Conservation (phyloP, 2,113 vertebrate species). For the Sylvietta virens region DNA sequence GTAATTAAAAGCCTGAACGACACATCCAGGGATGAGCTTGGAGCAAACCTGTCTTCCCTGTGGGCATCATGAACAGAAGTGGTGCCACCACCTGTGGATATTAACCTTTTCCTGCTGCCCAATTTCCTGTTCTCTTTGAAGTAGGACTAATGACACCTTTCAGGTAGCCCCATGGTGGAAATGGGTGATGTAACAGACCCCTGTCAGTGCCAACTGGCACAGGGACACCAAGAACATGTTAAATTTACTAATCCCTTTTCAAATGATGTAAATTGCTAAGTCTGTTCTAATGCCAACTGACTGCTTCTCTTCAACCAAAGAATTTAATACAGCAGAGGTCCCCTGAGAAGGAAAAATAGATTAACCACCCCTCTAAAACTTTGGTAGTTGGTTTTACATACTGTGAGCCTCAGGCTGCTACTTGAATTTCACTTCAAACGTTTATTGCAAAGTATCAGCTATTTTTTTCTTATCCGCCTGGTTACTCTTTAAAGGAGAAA, state of each 20-base stretch:
- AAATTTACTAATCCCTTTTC: conserved; percentile 24
- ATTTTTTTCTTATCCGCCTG: conserved; percentile 51
- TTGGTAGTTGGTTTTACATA: conserved; percentile 53
- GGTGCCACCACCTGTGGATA: neutral
- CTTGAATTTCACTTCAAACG: conserved; percentile 61
- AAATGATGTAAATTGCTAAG: conserved; percentile 29
- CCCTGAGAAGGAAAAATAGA: conserved; percentile 37
- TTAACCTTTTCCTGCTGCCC: neutral
- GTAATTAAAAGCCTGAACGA: neutral
- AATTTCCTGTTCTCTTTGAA: neutral
- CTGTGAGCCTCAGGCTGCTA: conserved; percentile 55
- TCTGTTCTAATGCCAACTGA: conserved; percentile 15
- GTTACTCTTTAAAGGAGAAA: conserved; percentile 66
- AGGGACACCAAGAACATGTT: neutral
- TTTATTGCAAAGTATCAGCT: conserved; percentile 25
- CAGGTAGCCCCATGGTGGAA: neutral
- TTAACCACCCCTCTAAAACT: conserved; percentile 14
- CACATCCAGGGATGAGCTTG: neutral
- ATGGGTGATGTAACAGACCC: neutral
- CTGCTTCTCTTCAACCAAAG: neutral
- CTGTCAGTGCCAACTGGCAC: neutral
- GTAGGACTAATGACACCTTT: neutral
- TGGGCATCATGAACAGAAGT: neutral
- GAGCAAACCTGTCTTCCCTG: neutral
- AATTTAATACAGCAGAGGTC: conserved; percentile 41